Percentiles rank a stretch among this genome's conserved stretches.
Evolutionary conservation across 2,888 invertebrate species (phyloP).

Genomic region (Tryphoninae sp.): DNA sequence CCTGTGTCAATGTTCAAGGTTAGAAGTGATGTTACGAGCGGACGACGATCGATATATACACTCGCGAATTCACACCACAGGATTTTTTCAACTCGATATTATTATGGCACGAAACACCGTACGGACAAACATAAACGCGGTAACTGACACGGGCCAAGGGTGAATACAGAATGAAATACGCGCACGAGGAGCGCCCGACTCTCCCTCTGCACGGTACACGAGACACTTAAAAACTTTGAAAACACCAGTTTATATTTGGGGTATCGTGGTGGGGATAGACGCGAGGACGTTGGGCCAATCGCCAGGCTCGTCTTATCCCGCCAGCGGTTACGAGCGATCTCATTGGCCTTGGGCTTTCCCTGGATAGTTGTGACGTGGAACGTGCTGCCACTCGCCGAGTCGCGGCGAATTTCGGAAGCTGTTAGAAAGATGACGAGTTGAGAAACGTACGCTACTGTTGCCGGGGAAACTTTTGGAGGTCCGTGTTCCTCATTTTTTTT

Average conservation of each 20-base stretch:
- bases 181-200: slow-evolving; percentile 65
- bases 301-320: slow-evolving; percentile 68
- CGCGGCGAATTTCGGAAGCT: slow-evolving; percentile 30
- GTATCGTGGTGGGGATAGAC: slow-evolving; percentile 64
- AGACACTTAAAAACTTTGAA: slow-evolving; percentile 71
- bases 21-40: not conserved
- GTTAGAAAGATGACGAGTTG: slow-evolving; percentile 4
- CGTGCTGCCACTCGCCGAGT: slow-evolving; percentile 48
- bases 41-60: not conserved
- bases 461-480: slow-evolving; percentile 68
- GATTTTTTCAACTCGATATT: not conserved
- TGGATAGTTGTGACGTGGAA: not conserved
- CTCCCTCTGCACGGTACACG: slow-evolving; percentile 62
- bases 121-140: slow-evolving; percentile 39
- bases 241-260: slow-evolving; percentile 67
- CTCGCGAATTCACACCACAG: not conserved
- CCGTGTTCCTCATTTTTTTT: slow-evolving; percentile 55
- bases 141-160: slow-evolving; percentile 60
- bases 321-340: slow-evolving; percentile 69
- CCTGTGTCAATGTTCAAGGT: not conserved
- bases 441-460: slow-evolving; percentile 66
- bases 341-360: slow-evolving; percentile 66
- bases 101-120: not conserved
- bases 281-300: slow-evolving; percentile 65
- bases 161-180: slow-evolving; percentile 64